These are phyloP conservation scores for Sminthopsis crassicaudata DNA, from an alignment of 2,113 vertebrate genomes.

Conservation along the genomic window DNA sequence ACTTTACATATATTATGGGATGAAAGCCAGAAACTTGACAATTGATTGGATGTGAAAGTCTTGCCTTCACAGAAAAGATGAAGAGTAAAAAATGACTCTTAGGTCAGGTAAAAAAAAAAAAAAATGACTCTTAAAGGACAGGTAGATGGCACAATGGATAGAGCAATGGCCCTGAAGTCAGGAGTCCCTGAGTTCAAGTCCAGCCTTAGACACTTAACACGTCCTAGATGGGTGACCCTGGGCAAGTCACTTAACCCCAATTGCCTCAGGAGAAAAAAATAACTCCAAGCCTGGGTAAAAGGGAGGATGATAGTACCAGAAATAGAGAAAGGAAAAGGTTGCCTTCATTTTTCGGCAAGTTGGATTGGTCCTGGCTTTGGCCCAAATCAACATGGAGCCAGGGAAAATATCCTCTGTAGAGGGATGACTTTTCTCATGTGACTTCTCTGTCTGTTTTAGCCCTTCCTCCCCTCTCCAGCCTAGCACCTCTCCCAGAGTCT, in stretches of 20 bases:
- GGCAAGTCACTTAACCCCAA: too few relatives aligned
- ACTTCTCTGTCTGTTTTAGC: not conserved
- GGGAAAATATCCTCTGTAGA: not conserved
- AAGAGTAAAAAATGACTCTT: not conserved
- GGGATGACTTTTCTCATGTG: not conserved
- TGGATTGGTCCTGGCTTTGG: not conserved
- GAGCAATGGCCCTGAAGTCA: too few relatives aligned
- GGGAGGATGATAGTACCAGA: not conserved
- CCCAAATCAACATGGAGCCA: not conserved
- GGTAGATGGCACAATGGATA: too few relatives aligned
- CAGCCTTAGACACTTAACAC: too few relatives aligned
- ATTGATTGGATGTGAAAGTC: not conserved
- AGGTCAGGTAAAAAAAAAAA: not conserved
- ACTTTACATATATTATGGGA: not conserved
- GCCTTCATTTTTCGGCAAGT: not conserved
- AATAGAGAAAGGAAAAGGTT: not conserved
- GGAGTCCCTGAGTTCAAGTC: too few relatives aligned
- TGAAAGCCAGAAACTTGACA: not conserved
- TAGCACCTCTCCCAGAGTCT: not conserved
- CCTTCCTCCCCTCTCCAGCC: not conserved
- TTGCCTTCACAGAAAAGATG: not conserved
- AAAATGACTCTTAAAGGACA: too few relatives aligned
- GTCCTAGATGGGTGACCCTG: too few relatives aligned
- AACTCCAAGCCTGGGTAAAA: not conserved
- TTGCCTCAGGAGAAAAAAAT: too few relatives aligned